Evolutionary conservation across 2,888 invertebrate species (phyloP), one percentile per base, ranked within the genome.

Genomic region (Watsonalla cultraria): DNA sequence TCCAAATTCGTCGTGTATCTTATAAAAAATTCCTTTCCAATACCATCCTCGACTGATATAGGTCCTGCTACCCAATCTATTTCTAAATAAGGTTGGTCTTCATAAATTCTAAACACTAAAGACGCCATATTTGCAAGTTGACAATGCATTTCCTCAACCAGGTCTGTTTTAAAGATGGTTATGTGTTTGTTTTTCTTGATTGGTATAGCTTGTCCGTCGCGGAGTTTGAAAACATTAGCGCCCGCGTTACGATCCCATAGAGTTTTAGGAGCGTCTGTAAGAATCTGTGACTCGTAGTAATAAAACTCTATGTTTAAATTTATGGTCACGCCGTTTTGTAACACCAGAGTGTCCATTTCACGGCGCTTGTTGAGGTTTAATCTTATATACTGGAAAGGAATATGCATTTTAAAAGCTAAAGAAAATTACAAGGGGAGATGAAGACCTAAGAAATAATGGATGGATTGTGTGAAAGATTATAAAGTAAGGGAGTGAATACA

Each of bases 1-100:
- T 86, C 71, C 33, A 97, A 74, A 47, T 92, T 81, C 0, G 95
- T 94, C 0, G 85, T 82, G 70, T 95, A 98, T n/a, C 94, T 92
- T 0, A 95, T 92, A 35, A 99, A 93, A 0, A 98, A 84, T 74
- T 99, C 98, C 53, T 70, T 66, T 0, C 98, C 97, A 6, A 93
- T 68, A 0, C 80, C 80, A 62, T 94, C 93, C 0, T 85, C 76
- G 0, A 92, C 75, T 0, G 96, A 95, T 56, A 96, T 93, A 0
- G 96, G 95, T 0, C 96, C 96, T 5, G 96, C 91, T 0, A 95
- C 66, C 96, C 96, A 97, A 65, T 96, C 94, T 15, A 96, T 92
- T 73, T 96, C 96, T 0, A 95, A 75, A 15, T 91, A 82, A 0
- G 92, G 89, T 7, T 92, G 91, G 7, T 90, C 90, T 7, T 90